Conservation (phyloP, 2,113 vertebrate species). For the Melospiza melodia region DNA sequence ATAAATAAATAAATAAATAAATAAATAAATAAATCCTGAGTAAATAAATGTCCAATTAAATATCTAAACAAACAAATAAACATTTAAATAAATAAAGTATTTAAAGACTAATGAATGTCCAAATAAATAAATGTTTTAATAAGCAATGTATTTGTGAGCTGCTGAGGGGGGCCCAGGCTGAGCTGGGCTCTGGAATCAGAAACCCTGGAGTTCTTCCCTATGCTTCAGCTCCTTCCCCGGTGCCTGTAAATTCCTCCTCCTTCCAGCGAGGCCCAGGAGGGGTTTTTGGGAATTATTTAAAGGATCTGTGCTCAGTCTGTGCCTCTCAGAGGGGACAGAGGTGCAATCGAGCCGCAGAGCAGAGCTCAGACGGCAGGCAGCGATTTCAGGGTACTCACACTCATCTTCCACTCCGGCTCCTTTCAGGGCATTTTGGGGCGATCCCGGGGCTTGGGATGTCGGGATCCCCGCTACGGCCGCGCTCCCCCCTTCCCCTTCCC, state of each 20-base stretch:
- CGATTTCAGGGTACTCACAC: conserved; percentile 71
- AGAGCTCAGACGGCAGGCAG: too few relatives aligned
- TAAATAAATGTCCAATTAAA: not conserved
- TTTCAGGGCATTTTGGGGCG: conserved; percentile 79
- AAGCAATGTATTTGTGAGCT: not conserved
- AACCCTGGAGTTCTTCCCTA: not conserved
- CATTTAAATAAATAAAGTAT: not conserved
- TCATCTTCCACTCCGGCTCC: conserved; percentile 68
- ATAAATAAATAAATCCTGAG: not conserved
- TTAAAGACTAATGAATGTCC: not conserved
- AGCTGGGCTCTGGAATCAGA: not conserved
- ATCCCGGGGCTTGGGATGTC: not conserved
- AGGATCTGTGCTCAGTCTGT: not conserved
- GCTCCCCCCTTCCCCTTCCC: conserved; percentile 65
- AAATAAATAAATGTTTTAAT: not conserved
- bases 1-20: not conserved
- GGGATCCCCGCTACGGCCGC: not conserved
- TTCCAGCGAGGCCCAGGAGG: not conserved
- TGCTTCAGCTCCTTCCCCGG: not conserved
- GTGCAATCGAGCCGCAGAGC: not conserved
- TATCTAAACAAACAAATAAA: not conserved
- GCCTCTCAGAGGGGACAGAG: not conserved
- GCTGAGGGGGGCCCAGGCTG: not conserved
- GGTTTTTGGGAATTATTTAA: not conserved
- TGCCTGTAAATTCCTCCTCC: accelerated